A percentile compares a stretch with the other conserved stretches of the same genome.
phyloP scores from a whole-genome alignment of 2,797 vertebrate species.

The Podarcis siculus region DNA sequence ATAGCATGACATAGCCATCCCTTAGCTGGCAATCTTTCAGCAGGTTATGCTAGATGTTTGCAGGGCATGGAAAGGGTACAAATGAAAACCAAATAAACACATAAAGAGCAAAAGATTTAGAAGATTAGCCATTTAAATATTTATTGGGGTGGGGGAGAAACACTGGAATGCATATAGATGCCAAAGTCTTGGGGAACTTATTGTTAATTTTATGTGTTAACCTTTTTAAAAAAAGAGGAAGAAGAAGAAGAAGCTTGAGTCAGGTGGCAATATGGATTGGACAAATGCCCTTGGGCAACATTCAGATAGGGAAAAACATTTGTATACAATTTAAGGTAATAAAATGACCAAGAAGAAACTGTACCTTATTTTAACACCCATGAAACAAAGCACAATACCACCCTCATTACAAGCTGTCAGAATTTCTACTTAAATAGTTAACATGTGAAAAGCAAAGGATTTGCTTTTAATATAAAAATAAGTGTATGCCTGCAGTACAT shows the following conservation, averaged over 20 bases:
- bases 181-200: neutral
- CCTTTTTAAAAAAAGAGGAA: neutral
- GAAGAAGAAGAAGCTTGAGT: no score
- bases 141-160: neutral
- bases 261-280: neutral
- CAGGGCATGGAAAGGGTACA: neutral
- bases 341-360: constrained; percentile 39
- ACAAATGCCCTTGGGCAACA: neutral
- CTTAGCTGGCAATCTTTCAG: constrained; percentile 28
- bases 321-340: constrained; percentile 8
- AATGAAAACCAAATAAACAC: constrained; percentile 24
- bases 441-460: constrained; percentile 65
- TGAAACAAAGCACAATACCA: constrained; percentile 42
- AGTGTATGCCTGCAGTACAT: constrained; percentile 71
- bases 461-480: constrained; percentile 70
- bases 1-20: constrained; percentile 18
- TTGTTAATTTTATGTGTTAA: constrained; percentile 17
- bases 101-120: constrained; percentile 8
- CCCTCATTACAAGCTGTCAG: constrained; percentile 51
- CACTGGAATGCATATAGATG: constrained; percentile 27
- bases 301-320: neutral
- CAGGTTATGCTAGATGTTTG: neutral
- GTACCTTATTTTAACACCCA: constrained; percentile 32
- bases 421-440: constrained; percentile 45
- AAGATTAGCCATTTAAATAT: neutral